Evolutionary conservation across 2,113 vertebrate genomes (phyloP), one percentile per base, ranked within the genome.

Genomic region (Tamias sibiricus): DNA sequence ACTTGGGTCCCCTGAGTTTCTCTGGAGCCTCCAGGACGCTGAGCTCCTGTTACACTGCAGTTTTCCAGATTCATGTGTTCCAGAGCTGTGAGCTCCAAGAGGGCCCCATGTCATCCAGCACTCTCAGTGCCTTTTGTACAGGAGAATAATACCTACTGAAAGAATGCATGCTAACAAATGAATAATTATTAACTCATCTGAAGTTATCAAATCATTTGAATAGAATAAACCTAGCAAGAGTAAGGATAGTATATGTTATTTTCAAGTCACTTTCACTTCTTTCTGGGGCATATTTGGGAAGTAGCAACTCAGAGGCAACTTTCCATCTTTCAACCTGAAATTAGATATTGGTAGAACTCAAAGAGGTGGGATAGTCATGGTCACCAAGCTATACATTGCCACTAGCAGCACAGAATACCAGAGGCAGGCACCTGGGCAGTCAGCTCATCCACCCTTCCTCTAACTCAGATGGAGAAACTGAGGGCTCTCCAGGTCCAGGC

Each of bases 231-330:
- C 35, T 49, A 49, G 47, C 57, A 87, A 94, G 71, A 57, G 57
- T 19, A 72, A 40, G 82, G 40, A 76, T 32, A 47, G 49, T 22
- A 42, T 32, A 81, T 8, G 40, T 30, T 71, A 69, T 85, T 86
- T 92, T 85, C 72, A 94, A 85, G 95, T 49, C 72, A 75, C 24
- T 71, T 84, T 94, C 6, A 9, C 88, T 90, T 81, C 28, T 93
- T 93, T 87, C 71, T 93, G 74, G 74, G 9, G 40, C 26, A 10
- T 77, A 72, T 40, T 42, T 76, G 91, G 54, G 40, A 93, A 80
- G 54, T 20, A 42, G 30, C 42, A 66, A 71, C 32, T 37, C 19
- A 80, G 32, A 79, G 72, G 7, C 7, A 40, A 4, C 35, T 71
- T 79, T 84, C 44, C 40, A 0, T 49, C 72, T 30, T 64, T 59